These are phyloP conservation scores for Nemurella pictetii DNA, from an alignment of 2,888 invertebrate species.

Conservation along the genomic window DNA sequence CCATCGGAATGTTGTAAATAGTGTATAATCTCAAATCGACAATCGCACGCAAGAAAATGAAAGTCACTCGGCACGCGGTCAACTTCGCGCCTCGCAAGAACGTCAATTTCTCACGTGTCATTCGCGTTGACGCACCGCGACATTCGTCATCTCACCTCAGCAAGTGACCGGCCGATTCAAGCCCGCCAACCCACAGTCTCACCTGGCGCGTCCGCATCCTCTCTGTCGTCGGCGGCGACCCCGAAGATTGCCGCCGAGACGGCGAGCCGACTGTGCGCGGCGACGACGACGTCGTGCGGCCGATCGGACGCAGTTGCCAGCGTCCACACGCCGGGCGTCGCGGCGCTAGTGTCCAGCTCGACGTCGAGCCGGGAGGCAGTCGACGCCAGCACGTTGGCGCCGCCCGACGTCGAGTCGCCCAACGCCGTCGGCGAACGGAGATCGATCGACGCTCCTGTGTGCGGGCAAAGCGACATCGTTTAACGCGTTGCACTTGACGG, in stretches of 20 bases:
- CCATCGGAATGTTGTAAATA: no score
- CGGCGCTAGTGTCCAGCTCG: conserved; percentile 36
- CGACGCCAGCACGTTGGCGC: background rate
- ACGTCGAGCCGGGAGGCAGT: conserved; percentile 2
- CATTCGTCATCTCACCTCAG: no score
- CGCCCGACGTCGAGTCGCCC: conserved; percentile 11
- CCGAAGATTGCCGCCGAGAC: conserved; percentile 13
- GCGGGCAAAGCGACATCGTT: background rate
- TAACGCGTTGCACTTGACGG: no score
- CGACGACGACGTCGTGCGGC: conserved; percentile 34
- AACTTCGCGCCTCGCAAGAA: no score
- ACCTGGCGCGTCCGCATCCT: background rate
- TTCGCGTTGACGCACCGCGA: no score
- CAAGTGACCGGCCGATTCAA: background rate
- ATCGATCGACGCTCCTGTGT: conserved; percentile 35
- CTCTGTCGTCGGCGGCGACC: background rate
- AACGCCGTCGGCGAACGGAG: conserved; percentile 22
- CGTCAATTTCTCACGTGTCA: no score
- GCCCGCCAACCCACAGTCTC: background rate
- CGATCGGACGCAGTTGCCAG: conserved; percentile 26
- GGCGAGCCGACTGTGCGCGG: conserved; percentile 21
- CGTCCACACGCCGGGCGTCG: conserved; percentile 33
- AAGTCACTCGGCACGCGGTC: no score
- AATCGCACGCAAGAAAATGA: no score
- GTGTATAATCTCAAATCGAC: no score